A percentile compares a stretch with the other conserved stretches of the same genome.
phyloP scores from a whole-genome alignment of 2,888 invertebrate genomes.

The Trissonchulus latispiculum region DNA sequence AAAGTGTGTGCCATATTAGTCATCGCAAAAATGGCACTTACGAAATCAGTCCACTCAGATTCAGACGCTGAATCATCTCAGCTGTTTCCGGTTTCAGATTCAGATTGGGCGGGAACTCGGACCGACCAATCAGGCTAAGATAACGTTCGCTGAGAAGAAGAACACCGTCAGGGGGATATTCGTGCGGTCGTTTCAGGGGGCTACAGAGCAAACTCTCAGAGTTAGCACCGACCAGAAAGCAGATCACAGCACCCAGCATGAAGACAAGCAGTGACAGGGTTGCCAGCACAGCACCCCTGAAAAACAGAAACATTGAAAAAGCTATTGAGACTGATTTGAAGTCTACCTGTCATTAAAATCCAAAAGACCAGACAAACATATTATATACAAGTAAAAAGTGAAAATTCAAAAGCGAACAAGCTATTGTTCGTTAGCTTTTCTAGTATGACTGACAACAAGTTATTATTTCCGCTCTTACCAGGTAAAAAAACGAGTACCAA shows the following conservation, averaged over 20 bases:
- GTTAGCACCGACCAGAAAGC: constrained; percentile 37
- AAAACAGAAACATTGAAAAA: constrained; percentile 19
- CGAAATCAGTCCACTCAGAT: too few relatives aligned
- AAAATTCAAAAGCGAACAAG: too few relatives aligned
- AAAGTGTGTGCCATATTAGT: too few relatives aligned
- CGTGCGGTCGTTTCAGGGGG: constrained; percentile 34
- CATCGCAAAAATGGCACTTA: too few relatives aligned
- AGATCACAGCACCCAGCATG: constrained; percentile 30
- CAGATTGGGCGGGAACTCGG: too few relatives aligned
- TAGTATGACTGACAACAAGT: too few relatives aligned
- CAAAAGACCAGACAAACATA: not conserved
- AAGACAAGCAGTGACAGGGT: constrained; percentile 32
- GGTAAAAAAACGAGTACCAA: constrained; percentile 46
- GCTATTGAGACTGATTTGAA: not conserved
- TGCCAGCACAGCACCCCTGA: constrained; percentile 36
- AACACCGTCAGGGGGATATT: constrained; percentile 19
- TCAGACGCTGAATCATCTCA: too few relatives aligned
- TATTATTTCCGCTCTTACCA: too few relatives aligned
- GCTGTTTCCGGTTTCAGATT: too few relatives aligned
- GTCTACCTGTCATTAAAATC: not conserved
- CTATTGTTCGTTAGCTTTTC: too few relatives aligned
- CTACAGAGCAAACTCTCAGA: constrained; percentile 35
- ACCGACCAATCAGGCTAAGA: not conserved
- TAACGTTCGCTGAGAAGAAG: not conserved
- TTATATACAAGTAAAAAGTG: too few relatives aligned